Conservation (phyloP, 2,888 invertebrate genomes). For the Drosophila lacicola region DNA sequence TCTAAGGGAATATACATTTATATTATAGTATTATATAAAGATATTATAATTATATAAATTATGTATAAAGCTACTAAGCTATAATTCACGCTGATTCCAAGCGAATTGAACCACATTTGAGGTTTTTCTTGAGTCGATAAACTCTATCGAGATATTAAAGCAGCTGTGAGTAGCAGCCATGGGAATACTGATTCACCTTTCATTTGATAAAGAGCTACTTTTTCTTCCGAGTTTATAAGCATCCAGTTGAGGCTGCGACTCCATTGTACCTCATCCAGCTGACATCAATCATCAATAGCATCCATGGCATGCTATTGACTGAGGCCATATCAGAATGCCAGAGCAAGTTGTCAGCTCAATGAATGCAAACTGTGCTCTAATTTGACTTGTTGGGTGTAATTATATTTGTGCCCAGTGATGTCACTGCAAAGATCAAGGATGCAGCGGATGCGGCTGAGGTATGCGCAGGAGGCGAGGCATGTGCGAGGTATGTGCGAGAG, state of each 20-base stretch:
- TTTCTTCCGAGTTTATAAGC: too few relatives aligned
- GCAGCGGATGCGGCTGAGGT: conserved; percentile 25
- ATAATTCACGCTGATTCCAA: too few relatives aligned
- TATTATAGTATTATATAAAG: too few relatives aligned
- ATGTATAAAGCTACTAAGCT: too few relatives aligned
- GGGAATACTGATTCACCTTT: too few relatives aligned
- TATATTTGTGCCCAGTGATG: conserved; percentile 55
- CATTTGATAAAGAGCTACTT: too few relatives aligned
- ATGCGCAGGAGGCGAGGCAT: conserved; percentile 9
- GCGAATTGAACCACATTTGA: too few relatives aligned
- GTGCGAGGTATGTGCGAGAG: neutral
- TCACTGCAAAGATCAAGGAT: conserved; percentile 21
- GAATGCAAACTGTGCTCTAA: neutral
- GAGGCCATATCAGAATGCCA: conserved; percentile 48
- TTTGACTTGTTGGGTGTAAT: conserved; percentile 33
- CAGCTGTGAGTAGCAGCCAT: neutral
- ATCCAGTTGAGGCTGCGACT: too few relatives aligned
- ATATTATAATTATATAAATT: too few relatives aligned
- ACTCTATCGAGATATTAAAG: neutral
- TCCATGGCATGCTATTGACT: conserved; percentile 29
- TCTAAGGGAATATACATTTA: too few relatives aligned
- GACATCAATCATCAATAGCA: neutral
- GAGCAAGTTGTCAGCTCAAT: neutral
- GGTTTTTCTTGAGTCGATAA: neutral
- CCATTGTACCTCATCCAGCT: neutral